Conservation (phyloP, 1,140 invertebrate genomes). For the Drosophila pseudoobscura region DNA sequence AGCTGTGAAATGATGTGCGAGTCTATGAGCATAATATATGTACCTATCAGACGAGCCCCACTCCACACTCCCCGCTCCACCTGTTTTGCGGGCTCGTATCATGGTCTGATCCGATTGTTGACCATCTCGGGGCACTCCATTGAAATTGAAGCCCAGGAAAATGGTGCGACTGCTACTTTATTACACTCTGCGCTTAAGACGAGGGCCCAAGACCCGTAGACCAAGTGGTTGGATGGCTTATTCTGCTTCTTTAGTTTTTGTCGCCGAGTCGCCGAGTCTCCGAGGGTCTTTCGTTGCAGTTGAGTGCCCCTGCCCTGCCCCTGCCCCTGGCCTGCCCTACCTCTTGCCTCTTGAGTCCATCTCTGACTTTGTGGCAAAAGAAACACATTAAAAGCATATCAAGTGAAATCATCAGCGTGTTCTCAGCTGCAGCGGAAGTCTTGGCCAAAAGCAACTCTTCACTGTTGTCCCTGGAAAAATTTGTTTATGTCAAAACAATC, state of each 20-base stretch:
- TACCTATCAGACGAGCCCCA: no score
- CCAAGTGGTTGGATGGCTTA: slow-evolving; percentile 5
- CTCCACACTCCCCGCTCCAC: background rate
- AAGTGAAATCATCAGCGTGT: slow-evolving; percentile 66
- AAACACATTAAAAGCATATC: slow-evolving; percentile 79
- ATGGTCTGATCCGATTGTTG: slow-evolving; percentile 61
- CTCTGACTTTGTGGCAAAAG: slow-evolving; percentile 51
- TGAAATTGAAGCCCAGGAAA: slow-evolving; percentile 75
- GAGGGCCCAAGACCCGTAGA: slow-evolving; percentile 17
- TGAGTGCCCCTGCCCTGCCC: slow-evolving; percentile 48
- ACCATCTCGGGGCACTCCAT: slow-evolving; percentile 38
- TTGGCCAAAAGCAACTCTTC: background rate
- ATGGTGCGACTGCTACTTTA: slow-evolving; percentile 64
- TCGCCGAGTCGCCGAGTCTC: slow-evolving; percentile 5
- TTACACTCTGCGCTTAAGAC: slow-evolving; percentile 38
- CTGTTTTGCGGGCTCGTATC: slow-evolving; percentile 24
- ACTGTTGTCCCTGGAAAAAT: background rate
- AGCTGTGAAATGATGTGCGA: slow-evolving; percentile 73
- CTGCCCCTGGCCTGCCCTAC: no score
- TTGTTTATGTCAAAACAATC: slow-evolving; percentile 2
- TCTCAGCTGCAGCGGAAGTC: slow-evolving; percentile 46
- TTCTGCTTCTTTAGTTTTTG: slow-evolving; percentile 15
- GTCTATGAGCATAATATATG: slow-evolving; percentile 68
- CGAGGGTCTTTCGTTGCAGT: slow-evolving; percentile 67
- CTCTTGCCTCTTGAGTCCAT: background rate